phyloP scores from a whole-genome alignment of 2,888 invertebrate species.

The Chrysolina oricalcia region DNA sequence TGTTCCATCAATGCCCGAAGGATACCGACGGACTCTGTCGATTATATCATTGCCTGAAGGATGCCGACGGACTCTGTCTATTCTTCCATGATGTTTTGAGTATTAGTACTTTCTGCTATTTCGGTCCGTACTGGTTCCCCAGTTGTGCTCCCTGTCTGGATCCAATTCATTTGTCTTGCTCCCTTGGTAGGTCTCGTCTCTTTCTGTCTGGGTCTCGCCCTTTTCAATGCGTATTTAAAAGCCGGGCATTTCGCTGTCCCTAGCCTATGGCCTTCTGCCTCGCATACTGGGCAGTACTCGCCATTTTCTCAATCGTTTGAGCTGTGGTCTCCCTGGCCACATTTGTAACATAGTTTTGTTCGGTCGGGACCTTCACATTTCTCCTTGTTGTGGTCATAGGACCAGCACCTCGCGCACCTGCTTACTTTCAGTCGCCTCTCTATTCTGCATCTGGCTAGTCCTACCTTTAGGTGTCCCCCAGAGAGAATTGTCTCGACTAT shows the following conservation, averaged over 20 bases:
- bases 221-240: neutral
- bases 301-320: neutral
- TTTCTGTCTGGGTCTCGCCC: neutral
- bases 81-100: neutral
- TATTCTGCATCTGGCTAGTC: neutral
- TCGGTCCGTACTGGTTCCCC: too few relatives aligned
- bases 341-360: neutral
- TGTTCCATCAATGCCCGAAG: neutral
- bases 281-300: neutral
- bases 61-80: neutral
- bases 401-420: neutral
- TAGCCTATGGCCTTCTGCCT: neutral
- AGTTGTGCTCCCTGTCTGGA: neutral
- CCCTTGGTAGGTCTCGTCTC: neutral
- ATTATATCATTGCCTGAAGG: too few relatives aligned
- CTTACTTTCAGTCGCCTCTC: neutral
- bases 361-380: neutral
- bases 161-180: too few relatives aligned
- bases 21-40: too few relatives aligned
- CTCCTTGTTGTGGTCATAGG: neutral
- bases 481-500: neutral
- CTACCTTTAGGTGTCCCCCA: neutral
- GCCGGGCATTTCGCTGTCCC: neutral
- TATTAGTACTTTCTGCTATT: too few relatives aligned
- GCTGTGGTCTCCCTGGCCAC: neutral